Conservation (phyloP, 2,888 invertebrate species). For the Oxystoma pomonae region DNA sequence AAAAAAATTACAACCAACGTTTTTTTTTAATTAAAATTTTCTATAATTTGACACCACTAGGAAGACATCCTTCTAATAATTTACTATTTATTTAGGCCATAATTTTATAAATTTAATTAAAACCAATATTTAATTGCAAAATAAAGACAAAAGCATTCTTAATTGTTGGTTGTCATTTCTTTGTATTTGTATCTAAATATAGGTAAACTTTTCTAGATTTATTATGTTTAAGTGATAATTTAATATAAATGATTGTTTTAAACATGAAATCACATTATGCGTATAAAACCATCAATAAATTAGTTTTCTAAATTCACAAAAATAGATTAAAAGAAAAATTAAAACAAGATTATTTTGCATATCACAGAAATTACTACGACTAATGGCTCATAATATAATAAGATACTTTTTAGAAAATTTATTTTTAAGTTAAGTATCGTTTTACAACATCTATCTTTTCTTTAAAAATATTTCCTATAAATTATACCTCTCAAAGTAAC, state of each 20-base stretch:
- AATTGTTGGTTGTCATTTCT: background rate
- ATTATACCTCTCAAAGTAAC: too few relatives aligned
- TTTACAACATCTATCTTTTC: too few relatives aligned
- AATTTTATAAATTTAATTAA: background rate
- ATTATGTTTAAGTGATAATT: background rate
- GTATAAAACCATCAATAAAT: slow-evolving; percentile 17
- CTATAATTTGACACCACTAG: background rate
- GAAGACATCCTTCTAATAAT: background rate
- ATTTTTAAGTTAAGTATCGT: too few relatives aligned
- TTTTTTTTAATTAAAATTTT: background rate
- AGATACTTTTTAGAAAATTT: too few relatives aligned
- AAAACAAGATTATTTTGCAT: slow-evolving; percentile 47
- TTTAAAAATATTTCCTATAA: too few relatives aligned
- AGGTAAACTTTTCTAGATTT: background rate
- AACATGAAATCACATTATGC: slow-evolving; percentile 34
- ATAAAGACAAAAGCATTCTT: background rate
- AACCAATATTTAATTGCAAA: background rate
- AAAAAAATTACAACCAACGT: slow-evolving; percentile 26
- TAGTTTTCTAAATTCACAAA: background rate
- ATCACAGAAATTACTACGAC: slow-evolving; percentile 51
- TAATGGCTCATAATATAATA: slow-evolving; percentile 50
- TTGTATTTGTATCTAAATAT: background rate
- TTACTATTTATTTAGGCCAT: background rate
- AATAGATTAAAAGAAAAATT: slow-evolving; percentile 33
- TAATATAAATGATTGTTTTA: slow-evolving; percentile 33